Evolutionary conservation across 2,113 vertebrate genomes (phyloP).

Genomic region (Odocoileus virginianus): DNA sequence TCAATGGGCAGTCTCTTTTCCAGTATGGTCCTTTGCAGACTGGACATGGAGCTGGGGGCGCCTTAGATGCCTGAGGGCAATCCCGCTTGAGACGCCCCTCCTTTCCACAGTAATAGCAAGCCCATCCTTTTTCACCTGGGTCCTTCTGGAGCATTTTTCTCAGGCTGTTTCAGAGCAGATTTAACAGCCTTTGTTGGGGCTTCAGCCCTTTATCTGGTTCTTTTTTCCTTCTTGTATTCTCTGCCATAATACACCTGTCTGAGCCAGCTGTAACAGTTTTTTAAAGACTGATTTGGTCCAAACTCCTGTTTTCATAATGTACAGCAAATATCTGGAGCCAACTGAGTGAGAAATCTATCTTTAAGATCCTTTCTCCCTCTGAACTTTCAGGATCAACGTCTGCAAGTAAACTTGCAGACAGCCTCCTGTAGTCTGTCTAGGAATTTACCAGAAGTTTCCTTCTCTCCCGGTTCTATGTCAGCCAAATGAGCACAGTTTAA

Average conservation of each 20-base stretch:
- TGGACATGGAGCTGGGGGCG: not conserved
- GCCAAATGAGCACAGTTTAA: not conserved
- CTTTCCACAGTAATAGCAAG: not conserved
- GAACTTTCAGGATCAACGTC: not conserved
- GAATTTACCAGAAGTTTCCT: not conserved
- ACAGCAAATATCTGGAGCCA: not conserved
- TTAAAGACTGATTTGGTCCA: not conserved
- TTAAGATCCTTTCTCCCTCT: not conserved
- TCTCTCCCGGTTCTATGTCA: not conserved
- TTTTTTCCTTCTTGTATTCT: not conserved
- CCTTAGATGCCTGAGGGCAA: not conserved
- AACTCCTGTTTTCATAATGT: not conserved
- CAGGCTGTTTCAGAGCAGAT: not conserved
- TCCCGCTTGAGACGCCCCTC: accelerated
- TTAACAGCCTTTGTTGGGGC: not conserved
- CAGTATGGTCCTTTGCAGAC: not conserved
- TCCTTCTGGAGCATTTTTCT: not conserved
- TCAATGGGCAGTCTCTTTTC: not conserved
- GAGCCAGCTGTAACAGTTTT: not conserved
- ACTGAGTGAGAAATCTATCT: not conserved
- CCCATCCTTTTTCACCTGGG: not conserved
- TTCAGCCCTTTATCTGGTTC: not conserved
- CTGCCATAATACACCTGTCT: not conserved
- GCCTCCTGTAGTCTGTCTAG: not conserved
- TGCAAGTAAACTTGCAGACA: not conserved